Base-by-base conservation (phyloP, 1,140 invertebrate species). In the Drosophila nigrodunni region DNA sequence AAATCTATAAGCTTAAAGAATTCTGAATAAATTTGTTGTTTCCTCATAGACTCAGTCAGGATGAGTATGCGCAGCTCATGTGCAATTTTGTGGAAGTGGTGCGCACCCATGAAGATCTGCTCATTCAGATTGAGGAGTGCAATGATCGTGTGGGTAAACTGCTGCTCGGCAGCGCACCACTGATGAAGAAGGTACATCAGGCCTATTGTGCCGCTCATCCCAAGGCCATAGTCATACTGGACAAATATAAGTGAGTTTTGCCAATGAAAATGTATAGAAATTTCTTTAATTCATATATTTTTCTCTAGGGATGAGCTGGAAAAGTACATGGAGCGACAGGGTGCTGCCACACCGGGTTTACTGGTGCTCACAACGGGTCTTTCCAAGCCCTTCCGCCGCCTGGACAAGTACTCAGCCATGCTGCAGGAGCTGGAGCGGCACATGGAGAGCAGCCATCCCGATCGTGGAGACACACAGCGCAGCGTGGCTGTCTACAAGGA, bases 351-450 rank as follows among this genome's bases (percentile, higher is more conserved):
- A 64, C 97, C 97, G 13, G 97, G 97, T 44, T 94, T 98, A 54
- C 94, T 99, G 81, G 96, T 97, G 8, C 93, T 99, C 30, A 98
- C 98, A 3, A 97, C 97, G 10, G 97, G 97, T 1, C 93, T 99
- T 8, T 99, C 98, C 74, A 97, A 97, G 93, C 98, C 98, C 6
- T 99, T 99, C 92, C 95, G 98, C 55, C 95, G 98, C 66, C 93
- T 99, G 35, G 98, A 99, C 81, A 99, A 98, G 92, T 99, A 99
- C 93, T 96, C 97, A 6, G 96, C 96, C 34, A 96, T 97, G 95
- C 93, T 99, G 15, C 98, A 99, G 93, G 98, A 99, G 93, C 93
- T 99, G 52, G 98, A 99, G 87, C 94, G 98, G 70, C 98, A 99
- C 91, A 96, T 98, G 37, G 97, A 98, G 94, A 98, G 99, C 93